Evolutionary conservation across 2,888 invertebrate species (phyloP).

Genomic region (Metopia argyrocephala): DNA sequence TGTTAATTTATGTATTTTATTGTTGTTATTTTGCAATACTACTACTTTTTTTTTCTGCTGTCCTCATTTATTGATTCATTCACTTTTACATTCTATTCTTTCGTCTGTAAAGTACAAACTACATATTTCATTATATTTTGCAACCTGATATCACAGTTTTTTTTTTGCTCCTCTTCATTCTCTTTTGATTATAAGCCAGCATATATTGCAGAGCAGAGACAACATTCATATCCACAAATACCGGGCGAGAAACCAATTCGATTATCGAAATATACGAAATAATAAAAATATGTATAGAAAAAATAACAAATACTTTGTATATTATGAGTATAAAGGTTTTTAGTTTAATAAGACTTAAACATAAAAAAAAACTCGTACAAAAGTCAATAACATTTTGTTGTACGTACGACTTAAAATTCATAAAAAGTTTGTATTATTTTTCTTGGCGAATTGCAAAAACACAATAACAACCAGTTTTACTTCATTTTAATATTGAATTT

Average conservation of each 20-base stretch:
- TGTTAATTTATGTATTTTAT: slow-evolving; percentile 29
- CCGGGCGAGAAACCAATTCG: neutral
- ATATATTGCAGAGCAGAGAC: too few species aligned
- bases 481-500: too few species aligned
- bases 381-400: slow-evolving; percentile 35
- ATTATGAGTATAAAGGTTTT: slow-evolving; percentile 40
- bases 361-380: slow-evolving; percentile 11
- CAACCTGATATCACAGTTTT: slow-evolving; percentile 3
- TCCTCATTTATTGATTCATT: neutral
- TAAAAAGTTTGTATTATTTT: too few species aligned
- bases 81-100: neutral
- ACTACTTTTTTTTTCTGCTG: neutral
- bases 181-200: too few species aligned
- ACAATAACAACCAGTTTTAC: neutral
- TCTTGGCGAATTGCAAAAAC: too few species aligned
- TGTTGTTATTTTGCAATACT: slow-evolving; percentile 11
- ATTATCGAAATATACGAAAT: neutral
- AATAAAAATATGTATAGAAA: neutral
- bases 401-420: neutral
- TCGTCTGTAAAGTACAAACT: neutral
- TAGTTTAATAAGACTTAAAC: slow-evolving; percentile 43
- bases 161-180: neutral
- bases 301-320: too few species aligned
- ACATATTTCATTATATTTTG: slow-evolving; percentile 2
- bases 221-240: neutral